A percentile compares a stretch with the other conserved stretches of the same genome.
These are phyloP conservation scores for Nephotettix cincticeps DNA, from an alignment of 1,140 invertebrate genomes.

Conservation along the genomic window DNA sequence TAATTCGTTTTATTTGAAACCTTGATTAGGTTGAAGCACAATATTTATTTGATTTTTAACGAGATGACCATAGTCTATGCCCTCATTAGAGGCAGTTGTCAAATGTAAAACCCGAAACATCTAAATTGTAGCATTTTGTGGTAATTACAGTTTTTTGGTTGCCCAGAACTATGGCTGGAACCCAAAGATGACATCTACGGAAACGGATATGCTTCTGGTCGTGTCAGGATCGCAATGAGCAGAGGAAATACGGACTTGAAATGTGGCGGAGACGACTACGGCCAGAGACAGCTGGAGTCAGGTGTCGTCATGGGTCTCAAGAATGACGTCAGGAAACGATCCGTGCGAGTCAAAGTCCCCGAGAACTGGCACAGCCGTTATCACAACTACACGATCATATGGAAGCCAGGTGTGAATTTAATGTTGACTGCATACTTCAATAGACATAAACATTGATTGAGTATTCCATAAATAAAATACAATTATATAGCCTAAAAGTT, in stretches of 20 bases:
- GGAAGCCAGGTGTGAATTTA: slow-evolving; percentile 56
- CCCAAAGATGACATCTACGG: slow-evolving; percentile 36
- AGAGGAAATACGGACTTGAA: slow-evolving; percentile 34
- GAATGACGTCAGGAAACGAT: slow-evolving; percentile 22
- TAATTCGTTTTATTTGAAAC: no score
- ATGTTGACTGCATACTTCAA: no score
- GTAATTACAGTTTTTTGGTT: no score
- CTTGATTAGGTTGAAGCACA: no score
- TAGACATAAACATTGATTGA: no score
- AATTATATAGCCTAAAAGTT: no score
- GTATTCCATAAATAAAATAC: no score
- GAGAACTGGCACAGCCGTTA: slow-evolving; percentile 57
- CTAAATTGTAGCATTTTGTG: no score
- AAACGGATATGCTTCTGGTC: slow-evolving; percentile 32
- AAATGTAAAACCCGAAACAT: no score
- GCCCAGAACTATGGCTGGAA: slow-evolving; percentile 36
- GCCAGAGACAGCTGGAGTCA: slow-evolving; percentile 28
- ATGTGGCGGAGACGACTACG: slow-evolving; percentile 26
- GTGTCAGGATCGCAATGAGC: slow-evolving; percentile 30
- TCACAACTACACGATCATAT: slow-evolving; percentile 59
- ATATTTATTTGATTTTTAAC: no score
- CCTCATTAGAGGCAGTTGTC: no score
- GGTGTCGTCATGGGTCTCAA: slow-evolving; percentile 33
- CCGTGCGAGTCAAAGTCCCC: background rate
- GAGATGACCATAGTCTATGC: no score